Evolutionary conservation across 2,888 invertebrate genomes (phyloP), one percentile per base, ranked within the genome.

Genomic region (Ametastegia equiseti): DNA sequence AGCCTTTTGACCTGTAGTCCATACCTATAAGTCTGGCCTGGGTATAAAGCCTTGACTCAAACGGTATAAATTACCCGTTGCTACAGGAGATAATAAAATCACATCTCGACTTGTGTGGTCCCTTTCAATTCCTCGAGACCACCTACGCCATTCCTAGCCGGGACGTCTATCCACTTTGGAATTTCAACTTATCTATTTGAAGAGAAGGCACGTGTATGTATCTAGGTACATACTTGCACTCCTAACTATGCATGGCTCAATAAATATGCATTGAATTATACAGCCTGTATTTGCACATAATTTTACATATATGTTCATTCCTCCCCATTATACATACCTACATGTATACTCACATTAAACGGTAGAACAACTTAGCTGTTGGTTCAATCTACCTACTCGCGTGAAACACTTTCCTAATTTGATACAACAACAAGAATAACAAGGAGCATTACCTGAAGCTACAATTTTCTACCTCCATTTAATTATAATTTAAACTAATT

Each of bases 41-140:
- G 7, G 27, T 47, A 71, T 45, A 47, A 47, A 45, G 6, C 71
- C 27, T 45, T 30, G 42, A 19, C 47, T 30, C 42, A 4, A 27
- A 71, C 47, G n/a, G 47, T 47, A 71, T 71, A 47, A 45, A 71
- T 47, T 47, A 47, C 47, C 30, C 50, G 75, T 23, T 39, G 33
- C 54, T 47, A 75, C 33, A 50, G 36, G 54, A 75, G 36, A 75
- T 75, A 50, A 75, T 75, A 75, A 75, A 75, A 75, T 75, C 54
- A 75, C 54, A 75, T 75, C 54, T 57, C 78, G 42, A 60, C 60
- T 19, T 78, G 78, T 57, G 78, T 78, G 78, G 78, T 78, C 78
- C 75, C 60, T 60, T 78, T 60, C 60, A 78, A 39, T 78, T 63
- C 60, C 2, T 11, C 7, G 9, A 30, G 42, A 42, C 39, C 78